Base-by-base conservation (phyloP, 1,140 invertebrate species). In the Eciton burchellii region DNA sequence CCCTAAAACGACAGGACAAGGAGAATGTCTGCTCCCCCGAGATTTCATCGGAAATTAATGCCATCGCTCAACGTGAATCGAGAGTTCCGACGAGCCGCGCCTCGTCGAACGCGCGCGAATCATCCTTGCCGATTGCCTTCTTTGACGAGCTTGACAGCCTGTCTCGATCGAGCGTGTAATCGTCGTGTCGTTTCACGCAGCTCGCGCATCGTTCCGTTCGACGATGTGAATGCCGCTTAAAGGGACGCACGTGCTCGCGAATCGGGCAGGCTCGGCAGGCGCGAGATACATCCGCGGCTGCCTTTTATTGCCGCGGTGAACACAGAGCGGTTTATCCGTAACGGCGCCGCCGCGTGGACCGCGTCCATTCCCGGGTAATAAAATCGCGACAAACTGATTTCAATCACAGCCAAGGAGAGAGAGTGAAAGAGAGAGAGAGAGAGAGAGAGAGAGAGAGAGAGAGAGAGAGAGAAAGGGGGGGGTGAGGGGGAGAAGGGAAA, bases 301-400 rank as follows among this genome's bases (percentile, higher is more conserved):
- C 41, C 56, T 83, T 83, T 83, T 81, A 83, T 81, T 81, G 74
- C 54, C 54, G n/a, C 54, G 52, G 66, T 41, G 52, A 77, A 66
- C 29, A 47, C 24, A 56, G 71, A 14, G 14, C 16, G 35, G 74
- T 79, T 81, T 83, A 83, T 81, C 29, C n/a, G 49, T 59, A 29
- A 43, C 71, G 72, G 8, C 47, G 21, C 26, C 19, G 14, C 11
- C 49, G 52, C 81, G 49, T 52, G 35, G 41, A 57, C 49, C 54
- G 47, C 56, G 63, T 84, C 56, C 76, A 72, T 84, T 26, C 56
- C 76, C 24, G 19, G 56, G 57, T 84, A 84, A 84, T 84, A 84
- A 84, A 84, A 84, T 84, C 56, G 76, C 49, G 82, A 84, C 76
- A 84, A 84, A 84, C 70, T 84, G 83, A 84, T 82, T 82, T 82